Evolutionary conservation across 1,140 invertebrate species (phyloP).

Genomic region (Listronotus bonariensis): DNA sequence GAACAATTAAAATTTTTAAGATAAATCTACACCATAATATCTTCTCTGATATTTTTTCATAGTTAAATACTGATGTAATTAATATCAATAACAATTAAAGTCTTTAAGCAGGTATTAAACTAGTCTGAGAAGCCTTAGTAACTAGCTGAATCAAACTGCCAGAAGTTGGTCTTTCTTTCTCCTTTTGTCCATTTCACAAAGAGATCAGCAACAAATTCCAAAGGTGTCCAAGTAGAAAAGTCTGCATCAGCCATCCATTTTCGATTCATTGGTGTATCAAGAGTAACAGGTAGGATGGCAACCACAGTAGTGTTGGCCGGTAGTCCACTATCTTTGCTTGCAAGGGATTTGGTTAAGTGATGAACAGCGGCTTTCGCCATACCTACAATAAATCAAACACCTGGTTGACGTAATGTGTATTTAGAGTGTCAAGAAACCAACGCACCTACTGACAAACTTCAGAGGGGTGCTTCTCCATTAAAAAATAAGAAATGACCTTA

Average conservation of each 20-base stretch:
- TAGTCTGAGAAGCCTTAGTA: constrained; percentile 70
- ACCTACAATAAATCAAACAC: constrained; percentile 10
- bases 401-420: too few relatives aligned
- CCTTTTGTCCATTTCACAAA: constrained; percentile 84
- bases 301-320: constrained; percentile 77
- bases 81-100: too few relatives aligned
- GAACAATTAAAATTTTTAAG: too few relatives aligned
- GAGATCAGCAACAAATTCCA: constrained; percentile 85
- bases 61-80: too few relatives aligned
- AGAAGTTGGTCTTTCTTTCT: constrained; percentile 75
- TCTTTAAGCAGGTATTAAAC: constrained; percentile 42
- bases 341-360: constrained; percentile 92
- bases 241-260: constrained; percentile 99
- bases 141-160: constrained; percentile 89
- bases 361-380: constrained; percentile 97
- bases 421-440: too few relatives aligned
- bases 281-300: constrained; percentile 90
- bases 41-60: too few relatives aligned
- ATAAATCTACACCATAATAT: too few relatives aligned
- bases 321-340: constrained; percentile 79
- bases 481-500: too few relatives aligned
- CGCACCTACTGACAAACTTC: too few relatives aligned
- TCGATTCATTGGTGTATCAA: constrained; percentile 97
- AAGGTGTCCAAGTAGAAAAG: constrained; percentile 85
- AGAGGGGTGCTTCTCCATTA: too few relatives aligned